Evolutionary conservation across 2,888 invertebrate species (phyloP).

Genomic region (Seladonia tumulorum): DNA sequence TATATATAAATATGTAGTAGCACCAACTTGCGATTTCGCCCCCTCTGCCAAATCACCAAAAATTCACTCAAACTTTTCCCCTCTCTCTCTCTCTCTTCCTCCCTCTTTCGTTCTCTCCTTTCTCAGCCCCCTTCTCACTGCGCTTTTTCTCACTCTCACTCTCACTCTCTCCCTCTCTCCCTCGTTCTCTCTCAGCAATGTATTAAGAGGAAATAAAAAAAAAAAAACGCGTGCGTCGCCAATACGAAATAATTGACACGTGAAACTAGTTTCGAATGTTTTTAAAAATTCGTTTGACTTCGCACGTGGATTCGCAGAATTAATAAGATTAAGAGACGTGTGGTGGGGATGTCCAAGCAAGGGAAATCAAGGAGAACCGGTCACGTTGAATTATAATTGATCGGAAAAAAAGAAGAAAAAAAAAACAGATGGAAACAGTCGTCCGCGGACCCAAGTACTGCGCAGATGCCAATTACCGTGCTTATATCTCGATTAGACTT

Average conservation of each 20-base stretch:
- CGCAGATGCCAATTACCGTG: too few relatives aligned
- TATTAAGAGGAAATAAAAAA: slow-evolving; percentile 44
- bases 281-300: not conserved
- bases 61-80: slow-evolving; percentile 72
- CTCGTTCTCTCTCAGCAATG: slow-evolving; percentile 33
- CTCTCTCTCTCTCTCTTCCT: slow-evolving; percentile 50
- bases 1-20: slow-evolving; percentile 75
- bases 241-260: not conserved
- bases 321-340: slow-evolving; percentile 1
- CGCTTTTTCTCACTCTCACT: slow-evolving; percentile 39
- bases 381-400: slow-evolving; percentile 1
- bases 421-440: not conserved
- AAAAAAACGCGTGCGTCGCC: slow-evolving; percentile 55
- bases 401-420: not conserved
- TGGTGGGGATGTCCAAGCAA: not conserved
- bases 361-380: slow-evolving; percentile 17
- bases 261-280: not conserved
- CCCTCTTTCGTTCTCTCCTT: slow-evolving; percentile 41
- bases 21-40: slow-evolving; percentile 81
- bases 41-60: slow-evolving; percentile 81
- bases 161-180: slow-evolving; percentile 37
- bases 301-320: slow-evolving; percentile 31
- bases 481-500: too few relatives aligned
- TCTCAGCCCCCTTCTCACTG: slow-evolving; percentile 48
- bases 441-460: not conserved